Evolutionary conservation across 92 coral and sea anemone species (phyloP).

Genomic region (Siderastrea siderea): DNA sequence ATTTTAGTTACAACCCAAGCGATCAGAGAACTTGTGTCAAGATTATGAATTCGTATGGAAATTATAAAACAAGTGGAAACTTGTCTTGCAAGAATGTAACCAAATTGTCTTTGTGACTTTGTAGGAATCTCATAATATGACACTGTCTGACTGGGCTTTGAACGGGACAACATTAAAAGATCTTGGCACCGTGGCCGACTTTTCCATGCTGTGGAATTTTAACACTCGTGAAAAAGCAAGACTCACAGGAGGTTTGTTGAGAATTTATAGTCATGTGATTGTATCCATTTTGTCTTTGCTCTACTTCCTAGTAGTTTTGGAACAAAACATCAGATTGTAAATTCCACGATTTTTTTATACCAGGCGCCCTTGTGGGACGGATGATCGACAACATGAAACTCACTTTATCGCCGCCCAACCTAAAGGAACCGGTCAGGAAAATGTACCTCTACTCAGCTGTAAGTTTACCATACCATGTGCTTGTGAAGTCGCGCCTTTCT

Average conservation of each 20-base stretch:
- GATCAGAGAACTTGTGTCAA: no score
- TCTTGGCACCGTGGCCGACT: constrained; percentile 5
- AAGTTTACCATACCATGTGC: not conserved
- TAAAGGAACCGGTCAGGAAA: not conserved
- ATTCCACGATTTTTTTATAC: not conserved
- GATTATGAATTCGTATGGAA: no score
- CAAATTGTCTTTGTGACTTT: not conserved
- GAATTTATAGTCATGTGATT: not conserved
- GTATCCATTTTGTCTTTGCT: no score
- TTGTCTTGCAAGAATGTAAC: no score
- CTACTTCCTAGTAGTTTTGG: not conserved
- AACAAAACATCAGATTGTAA: not conserved
- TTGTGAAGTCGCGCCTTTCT: not conserved
- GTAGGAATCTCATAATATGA: constrained; percentile 18
- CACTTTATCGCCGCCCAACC: not conserved
- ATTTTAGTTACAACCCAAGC: no score
- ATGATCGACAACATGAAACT: constrained; percentile 49
- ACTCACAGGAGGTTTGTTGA: constrained; percentile 32
- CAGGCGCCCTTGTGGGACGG: constrained; percentile 39
- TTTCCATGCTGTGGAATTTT: constrained; percentile 21
- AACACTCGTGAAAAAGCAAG: constrained; percentile 38
- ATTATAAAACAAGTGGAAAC: no score
- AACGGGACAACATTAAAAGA: constrained; percentile 26
- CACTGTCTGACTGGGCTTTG: constrained; percentile 18
- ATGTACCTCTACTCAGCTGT: constrained; percentile 40